Conservation (phyloP, 2,888 invertebrate species). For the Eilema depressum region DNA sequence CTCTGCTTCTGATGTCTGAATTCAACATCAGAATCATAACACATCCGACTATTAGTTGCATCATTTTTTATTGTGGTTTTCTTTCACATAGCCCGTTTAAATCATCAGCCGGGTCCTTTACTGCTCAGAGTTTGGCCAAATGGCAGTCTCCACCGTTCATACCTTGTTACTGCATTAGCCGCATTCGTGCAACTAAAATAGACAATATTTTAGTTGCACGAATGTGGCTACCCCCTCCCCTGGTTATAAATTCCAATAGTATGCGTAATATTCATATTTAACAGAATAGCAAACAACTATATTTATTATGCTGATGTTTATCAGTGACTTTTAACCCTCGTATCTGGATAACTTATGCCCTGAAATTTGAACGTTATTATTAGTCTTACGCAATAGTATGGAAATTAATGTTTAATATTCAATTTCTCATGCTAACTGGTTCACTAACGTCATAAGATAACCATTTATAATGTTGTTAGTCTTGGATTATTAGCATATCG, state of each 20-base stretch:
- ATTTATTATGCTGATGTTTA: conserved; percentile 33
- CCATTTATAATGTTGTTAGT: conserved; percentile 11
- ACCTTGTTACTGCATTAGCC: not conserved
- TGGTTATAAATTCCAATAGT: not conserved
- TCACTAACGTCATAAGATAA: conserved; percentile 17
- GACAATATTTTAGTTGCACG: not conserved
- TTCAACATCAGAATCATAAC: not conserved
- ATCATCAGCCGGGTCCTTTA: not conserved
- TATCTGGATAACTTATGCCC: conserved; percentile 58
- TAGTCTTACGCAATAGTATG: conserved; percentile 56
- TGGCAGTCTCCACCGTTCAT: no score
- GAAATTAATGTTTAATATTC: conserved; percentile 31
- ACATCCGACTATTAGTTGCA: not conserved
- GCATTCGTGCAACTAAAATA: no score
- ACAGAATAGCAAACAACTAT: conserved; percentile 5
- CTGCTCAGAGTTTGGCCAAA: not conserved
- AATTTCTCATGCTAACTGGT: conserved; percentile 18
- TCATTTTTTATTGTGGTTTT: not conserved
- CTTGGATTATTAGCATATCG: not conserved
- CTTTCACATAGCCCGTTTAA: not conserved
- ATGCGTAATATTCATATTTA: conserved; percentile 20
- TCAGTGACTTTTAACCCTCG: conserved; percentile 46
- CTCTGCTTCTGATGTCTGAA: not conserved
- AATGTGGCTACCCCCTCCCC: no score
- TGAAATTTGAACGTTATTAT: conserved; percentile 42